Conservation (phyloP, 1,140 invertebrate genomes). For the Protaetia brevitarsis region DNA sequence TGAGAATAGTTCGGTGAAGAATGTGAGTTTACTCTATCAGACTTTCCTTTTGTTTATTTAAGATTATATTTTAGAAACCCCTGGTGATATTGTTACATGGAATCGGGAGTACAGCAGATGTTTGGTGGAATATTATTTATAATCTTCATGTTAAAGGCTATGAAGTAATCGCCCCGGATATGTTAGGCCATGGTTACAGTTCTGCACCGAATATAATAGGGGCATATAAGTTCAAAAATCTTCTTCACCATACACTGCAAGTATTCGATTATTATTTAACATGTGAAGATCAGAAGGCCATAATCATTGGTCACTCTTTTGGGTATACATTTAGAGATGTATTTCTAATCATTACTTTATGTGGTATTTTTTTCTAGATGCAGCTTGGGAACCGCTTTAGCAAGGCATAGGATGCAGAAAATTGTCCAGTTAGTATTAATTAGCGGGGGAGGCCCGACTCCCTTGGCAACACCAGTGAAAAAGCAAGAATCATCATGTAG, state of each 20-base stretch:
- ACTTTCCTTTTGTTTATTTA: not conserved
- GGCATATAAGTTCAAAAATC: conserved; percentile 64
- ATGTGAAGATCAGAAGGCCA: conserved; percentile 38
- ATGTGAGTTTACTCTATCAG: not conserved
- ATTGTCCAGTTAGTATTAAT: conserved; percentile 67
- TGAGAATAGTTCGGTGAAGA: conserved; percentile 10
- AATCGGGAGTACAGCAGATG: conserved; percentile 67
- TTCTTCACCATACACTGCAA: conserved; percentile 59
- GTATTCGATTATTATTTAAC: conserved; percentile 61
- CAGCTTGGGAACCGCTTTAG: conserved; percentile 66
- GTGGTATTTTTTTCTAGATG: conserved; percentile 55
- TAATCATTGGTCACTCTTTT: conserved; percentile 62
- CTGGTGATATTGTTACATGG: conserved; percentile 70
- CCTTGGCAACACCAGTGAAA: conserved; percentile 59
- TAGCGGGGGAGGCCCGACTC: conserved; percentile 69
- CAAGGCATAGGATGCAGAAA: conserved; percentile 57
- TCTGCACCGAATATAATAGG: conserved; percentile 56
- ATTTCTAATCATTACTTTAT: not conserved
- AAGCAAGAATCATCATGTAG: conserved; percentile 51
- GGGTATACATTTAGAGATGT: conserved; percentile 48
- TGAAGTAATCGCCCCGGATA: conserved; percentile 67
- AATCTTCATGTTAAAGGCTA: conserved; percentile 63
- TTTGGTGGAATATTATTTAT: conserved; percentile 62
- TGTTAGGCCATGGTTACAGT: conserved; percentile 71
- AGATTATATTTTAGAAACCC: conserved; percentile 50